Evolutionary conservation across 2,797 vertebrate genomes (phyloP).

Genomic region (Chrosomus eos): DNA sequence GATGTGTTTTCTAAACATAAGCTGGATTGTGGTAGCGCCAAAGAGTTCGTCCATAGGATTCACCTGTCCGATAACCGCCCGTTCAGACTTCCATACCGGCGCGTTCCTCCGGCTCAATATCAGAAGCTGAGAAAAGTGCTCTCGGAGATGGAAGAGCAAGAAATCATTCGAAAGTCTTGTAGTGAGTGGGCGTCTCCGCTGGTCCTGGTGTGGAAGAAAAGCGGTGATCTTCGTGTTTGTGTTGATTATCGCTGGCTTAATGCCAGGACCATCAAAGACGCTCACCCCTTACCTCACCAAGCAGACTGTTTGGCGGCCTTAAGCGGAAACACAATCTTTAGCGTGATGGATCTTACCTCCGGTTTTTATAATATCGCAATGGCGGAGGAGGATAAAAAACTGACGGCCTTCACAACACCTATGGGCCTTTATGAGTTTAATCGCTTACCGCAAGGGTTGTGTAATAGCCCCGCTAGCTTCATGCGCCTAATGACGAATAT

Average conservation of each 20-base stretch:
- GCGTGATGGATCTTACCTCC: too few relatives aligned
- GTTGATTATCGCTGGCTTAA: too few relatives aligned
- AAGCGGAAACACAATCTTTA: too few relatives aligned
- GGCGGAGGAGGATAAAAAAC: neutral
- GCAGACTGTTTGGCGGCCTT: too few relatives aligned
- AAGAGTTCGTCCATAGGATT: conserved; percentile 1
- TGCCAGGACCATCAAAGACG: too few relatives aligned
- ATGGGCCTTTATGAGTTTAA: conserved; percentile 26
- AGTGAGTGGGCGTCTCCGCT: neutral
- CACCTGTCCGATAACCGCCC: neutral
- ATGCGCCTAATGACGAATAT: conserved; percentile 38
- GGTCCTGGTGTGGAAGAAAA: too few relatives aligned
- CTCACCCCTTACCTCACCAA: too few relatives aligned
- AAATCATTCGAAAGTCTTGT: neutral
- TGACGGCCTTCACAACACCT: conserved; percentile 28
- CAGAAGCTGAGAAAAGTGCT: neutral
- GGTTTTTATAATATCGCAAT: too few relatives aligned
- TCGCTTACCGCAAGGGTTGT: conserved; percentile 25
- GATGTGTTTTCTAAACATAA: conserved; percentile 35
- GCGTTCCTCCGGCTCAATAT: neutral
- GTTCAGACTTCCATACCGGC: neutral
- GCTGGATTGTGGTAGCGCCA: neutral
- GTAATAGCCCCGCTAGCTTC: conserved; percentile 46
- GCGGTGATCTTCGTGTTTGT: too few relatives aligned
- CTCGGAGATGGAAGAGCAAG: neutral